Base-by-base conservation (phyloP, 2,888 invertebrate species). In the Callyntrura sp. region DNA sequence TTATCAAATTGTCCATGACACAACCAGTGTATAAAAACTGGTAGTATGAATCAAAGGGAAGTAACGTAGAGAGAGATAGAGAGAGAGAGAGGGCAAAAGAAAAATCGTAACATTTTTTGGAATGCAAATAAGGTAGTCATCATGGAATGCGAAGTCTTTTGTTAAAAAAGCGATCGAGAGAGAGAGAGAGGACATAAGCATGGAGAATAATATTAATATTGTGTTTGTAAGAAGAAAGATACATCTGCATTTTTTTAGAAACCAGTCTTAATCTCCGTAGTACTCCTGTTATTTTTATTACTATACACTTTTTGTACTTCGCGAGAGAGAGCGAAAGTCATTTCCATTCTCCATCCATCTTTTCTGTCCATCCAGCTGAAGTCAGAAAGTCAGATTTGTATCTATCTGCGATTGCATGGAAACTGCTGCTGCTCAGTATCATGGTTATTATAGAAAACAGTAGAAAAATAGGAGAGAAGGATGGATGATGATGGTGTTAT, bases 251-350 rank as follows among this genome's bases (percentile, higher is more conserved):
- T 83, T 45, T n/a, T 78, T 28, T 68, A 82, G 65, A 85, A 85
- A 85, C 85, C 85, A 73, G 85, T 85, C 85, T 57, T 85, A 70
- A 35, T 83, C 65, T 23, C 65, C 8, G 45, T 79, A 79, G 3
- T 79, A 79, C 60, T 57, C 60, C 60, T 79, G 60, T 79, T 60
- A 79, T 57, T 79, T 60, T 78, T 79, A 79, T 79, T 79, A 14
- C 60, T 79, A 57, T 60, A 14, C 55, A 55, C 20, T 57, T 79
- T 17, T 11, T 57, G 79, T 14, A 28, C 45, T n/a, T 82, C 45
- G 14, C 82, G 8, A 25, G 14, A 14, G 14, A 73, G 12, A 3
- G 4, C 23, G 73, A 51, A n/a, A 43, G 23, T 60, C 23, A 2
- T 60, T 35, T 35, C 9, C 68, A 23, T 23, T 60, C 60, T 60